These are phyloP conservation scores for Cirrhinus mrigala DNA, from an alignment of 2,797 vertebrate genomes.

Conservation along the genomic window DNA sequence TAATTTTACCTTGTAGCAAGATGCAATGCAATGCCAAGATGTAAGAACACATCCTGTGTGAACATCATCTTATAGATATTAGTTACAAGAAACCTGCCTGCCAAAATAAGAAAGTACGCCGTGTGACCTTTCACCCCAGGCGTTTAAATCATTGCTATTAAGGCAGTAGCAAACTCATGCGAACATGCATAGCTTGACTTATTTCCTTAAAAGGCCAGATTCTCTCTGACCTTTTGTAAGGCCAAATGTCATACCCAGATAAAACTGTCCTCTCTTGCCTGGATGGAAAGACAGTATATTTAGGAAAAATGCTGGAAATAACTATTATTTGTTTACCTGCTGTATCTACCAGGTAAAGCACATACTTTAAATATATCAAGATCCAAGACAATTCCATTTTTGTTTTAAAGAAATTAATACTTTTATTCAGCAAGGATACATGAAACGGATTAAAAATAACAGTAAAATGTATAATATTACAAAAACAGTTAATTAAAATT, in stretches of 20 bases:
- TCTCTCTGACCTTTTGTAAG: constrained; percentile 65
- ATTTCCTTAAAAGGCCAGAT: constrained; percentile 60
- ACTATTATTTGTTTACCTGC: background rate
- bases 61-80: background rate
- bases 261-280: constrained; percentile 72
- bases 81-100: background rate
- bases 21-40: background rate
- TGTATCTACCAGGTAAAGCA: background rate
- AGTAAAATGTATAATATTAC: background rate
- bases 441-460: background rate
- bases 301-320: constrained; percentile 27
- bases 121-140: constrained; percentile 15
- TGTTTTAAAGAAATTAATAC: background rate
- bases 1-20: background rate
- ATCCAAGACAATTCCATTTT: background rate
- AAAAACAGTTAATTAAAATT: background rate
- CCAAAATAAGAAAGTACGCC: background rate
- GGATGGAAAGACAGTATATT: constrained; percentile 63
- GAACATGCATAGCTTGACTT: constrained; percentile 67
- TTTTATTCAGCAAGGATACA: background rate
- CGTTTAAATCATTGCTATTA: constrained; percentile 11
- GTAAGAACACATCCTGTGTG: background rate
- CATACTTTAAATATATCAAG: background rate
- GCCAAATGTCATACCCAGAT: constrained; percentile 73
- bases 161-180: constrained; percentile 65